phyloP scores from a whole-genome alignment of 2,888 invertebrate genomes.

The Chloroclystis v-ata region DNA sequence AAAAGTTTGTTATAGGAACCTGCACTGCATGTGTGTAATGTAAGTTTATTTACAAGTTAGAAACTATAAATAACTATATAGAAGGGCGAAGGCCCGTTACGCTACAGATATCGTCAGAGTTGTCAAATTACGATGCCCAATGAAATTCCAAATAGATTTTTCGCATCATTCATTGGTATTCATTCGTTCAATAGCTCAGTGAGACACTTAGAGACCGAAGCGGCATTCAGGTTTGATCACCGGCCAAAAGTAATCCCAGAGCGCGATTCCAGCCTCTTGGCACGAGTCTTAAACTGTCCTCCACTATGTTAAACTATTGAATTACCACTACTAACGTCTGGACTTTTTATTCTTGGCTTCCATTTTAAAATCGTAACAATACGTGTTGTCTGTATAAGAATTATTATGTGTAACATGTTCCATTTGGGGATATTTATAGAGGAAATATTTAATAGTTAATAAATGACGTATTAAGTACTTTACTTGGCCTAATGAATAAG shows the following conservation, averaged over 20 bases:
- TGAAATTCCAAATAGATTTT: too few relatives aligned
- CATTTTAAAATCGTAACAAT: neutral
- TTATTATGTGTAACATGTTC: too few relatives aligned
- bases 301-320: slow-evolving; percentile 38
- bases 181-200: slow-evolving; percentile 17
- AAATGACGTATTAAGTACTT: too few relatives aligned
- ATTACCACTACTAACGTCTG: slow-evolving; percentile 1
- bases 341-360: neutral
- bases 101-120: too few relatives aligned
- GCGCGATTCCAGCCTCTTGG: slow-evolving; percentile 58
- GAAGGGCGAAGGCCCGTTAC: too few relatives aligned
- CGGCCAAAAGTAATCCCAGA: slow-evolving; percentile 61
- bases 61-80: too few relatives aligned
- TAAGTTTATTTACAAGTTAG: too few relatives aligned
- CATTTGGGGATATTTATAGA: too few relatives aligned
- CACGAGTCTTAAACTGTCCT: slow-evolving; percentile 58
- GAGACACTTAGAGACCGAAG: slow-evolving; percentile 37
- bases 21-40: neutral
- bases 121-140: too few relatives aligned
- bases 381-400: too few relatives aligned
- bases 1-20: slow-evolving; percentile 12
- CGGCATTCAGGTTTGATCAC: slow-evolving; percentile 52
- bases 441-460: too few relatives aligned
- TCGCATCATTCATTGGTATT: slow-evolving; percentile 9
- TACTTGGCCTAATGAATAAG: too few relatives aligned